Evolutionary conservation across 92 coral and sea anemone species (phyloP), one percentile per base, ranked within the genome.

Genomic region (Zoanthus gigantus): DNA sequence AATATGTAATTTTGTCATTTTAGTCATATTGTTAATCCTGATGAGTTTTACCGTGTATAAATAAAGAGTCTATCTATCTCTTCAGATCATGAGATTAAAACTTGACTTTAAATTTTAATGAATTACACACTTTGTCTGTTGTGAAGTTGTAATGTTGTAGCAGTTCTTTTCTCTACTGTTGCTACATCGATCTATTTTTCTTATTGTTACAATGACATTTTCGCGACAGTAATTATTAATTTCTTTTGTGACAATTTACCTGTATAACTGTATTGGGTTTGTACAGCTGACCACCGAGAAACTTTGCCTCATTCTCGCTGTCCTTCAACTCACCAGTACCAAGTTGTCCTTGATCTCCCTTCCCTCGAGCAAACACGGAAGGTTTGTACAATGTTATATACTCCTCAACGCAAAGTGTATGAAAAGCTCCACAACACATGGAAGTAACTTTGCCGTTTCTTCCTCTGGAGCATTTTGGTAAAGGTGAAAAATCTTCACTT

Each of bases 371-470:
- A 79, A 65, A 93, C 80, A 90, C 76, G 1, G 85, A 63, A 13
- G 88, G 89, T 13, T 42, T 37, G 56, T 66, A 90, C 31, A 76
- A 73, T 48, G 44, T 28, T 42, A 17, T 77, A 47, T 63, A 79
- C 46, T 91, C 74, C 30, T 87, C 90, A 42, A 89, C 23, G 29
- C 89, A 47, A 16, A 93, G 86, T 18, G 96, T 68, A 66, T 93
- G 96, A 72, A 72, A 90, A 46, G 88, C 92, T 16, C 96, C 96
- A 81, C 96, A 93, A 13, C 93, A 87, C 72, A 93, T 66, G 6
- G 91, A 72, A 16, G 32, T 89, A 56, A 93, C 96, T 3, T 46
- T 77, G 76, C 92, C 54, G 18, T 85, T 45, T 8, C 71, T 84
- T 82, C 72, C 88, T 37, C 30, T 83, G 68, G 95, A 92, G 29